Conservation (phyloP, 1,140 invertebrate species). For the Drosophila sucinea region DNA sequence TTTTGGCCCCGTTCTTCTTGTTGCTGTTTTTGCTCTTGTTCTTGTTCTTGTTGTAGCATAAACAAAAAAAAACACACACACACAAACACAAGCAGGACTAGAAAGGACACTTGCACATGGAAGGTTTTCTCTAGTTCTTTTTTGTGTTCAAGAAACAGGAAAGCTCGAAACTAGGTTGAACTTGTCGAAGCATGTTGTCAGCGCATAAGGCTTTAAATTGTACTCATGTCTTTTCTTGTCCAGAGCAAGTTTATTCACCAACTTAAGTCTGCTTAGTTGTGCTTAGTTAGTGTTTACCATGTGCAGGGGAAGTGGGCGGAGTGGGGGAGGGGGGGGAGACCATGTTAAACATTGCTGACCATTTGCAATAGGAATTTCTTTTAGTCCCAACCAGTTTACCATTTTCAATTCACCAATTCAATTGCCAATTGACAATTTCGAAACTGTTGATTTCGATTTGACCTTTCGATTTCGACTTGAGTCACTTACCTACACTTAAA, state of each 20-base stretch:
- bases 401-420: no score
- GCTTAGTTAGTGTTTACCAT: slow-evolving; percentile 9
- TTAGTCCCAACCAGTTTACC: no score
- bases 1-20: slow-evolving; percentile 3
- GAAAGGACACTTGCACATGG: slow-evolving; percentile 17
- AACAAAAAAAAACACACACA: slow-evolving; percentile 2
- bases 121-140: background rate
- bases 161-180: slow-evolving; percentile 25
- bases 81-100: background rate
- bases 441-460: no score
- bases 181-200: slow-evolving; percentile 27
- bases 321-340: background rate
- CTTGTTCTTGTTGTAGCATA: background rate
- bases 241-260: slow-evolving; percentile 6
- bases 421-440: no score
- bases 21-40: background rate
- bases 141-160: slow-evolving; percentile 7
- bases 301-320: background rate
- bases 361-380: background rate
- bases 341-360: slow-evolving; percentile 10
- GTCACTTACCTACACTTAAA: no score
- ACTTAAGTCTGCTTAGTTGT: slow-evolving; percentile 18
- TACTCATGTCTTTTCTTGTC: slow-evolving; percentile 13
- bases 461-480: no score
- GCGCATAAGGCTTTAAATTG: slow-evolving; percentile 24